A percentile compares a stretch with the other conserved stretches of the same genome.
Conservation (phyloP, 2,113 vertebrate genomes). For the Gavia stellata region DNA sequence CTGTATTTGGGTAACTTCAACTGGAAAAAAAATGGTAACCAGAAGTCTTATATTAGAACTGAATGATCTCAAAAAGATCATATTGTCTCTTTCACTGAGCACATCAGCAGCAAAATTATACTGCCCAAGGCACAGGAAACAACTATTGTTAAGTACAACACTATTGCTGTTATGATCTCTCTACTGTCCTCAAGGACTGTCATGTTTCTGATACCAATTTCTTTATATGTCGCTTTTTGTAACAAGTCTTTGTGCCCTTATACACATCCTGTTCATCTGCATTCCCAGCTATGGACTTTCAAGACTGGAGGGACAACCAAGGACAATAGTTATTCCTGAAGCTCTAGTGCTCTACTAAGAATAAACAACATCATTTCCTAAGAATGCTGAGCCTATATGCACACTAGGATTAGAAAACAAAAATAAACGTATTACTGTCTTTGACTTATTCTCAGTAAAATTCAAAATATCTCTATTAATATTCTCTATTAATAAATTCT, state of each 20-base stretch:
- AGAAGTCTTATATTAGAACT: constrained; percentile 28
- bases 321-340: neutral
- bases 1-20: neutral
- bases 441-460: neutral
- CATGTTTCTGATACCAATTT: constrained; percentile 64
- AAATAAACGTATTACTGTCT: neutral
- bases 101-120: constrained; percentile 60
- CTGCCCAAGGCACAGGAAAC: constrained; percentile 53
- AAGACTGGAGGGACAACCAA: neutral
- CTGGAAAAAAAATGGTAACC: neutral
- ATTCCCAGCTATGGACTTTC: neutral
- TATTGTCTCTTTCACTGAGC: constrained; percentile 45
- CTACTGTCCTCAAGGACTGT: constrained; percentile 54
- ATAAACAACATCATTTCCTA: neutral
- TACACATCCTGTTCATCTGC: constrained; percentile 10
- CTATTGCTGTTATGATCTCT: constrained; percentile 32
- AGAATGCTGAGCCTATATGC: neutral
- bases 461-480: neutral
- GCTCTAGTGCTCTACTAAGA: neutral
- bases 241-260: constrained; percentile 38
- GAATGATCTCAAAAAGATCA: constrained; percentile 29
- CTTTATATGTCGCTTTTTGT: constrained; percentile 29
- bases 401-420: neutral
- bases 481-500: neutral
- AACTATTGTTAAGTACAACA: constrained; percentile 60